phyloP scores from a whole-genome alignment of 2,797 vertebrate species.

The Merluccius polli region DNA sequence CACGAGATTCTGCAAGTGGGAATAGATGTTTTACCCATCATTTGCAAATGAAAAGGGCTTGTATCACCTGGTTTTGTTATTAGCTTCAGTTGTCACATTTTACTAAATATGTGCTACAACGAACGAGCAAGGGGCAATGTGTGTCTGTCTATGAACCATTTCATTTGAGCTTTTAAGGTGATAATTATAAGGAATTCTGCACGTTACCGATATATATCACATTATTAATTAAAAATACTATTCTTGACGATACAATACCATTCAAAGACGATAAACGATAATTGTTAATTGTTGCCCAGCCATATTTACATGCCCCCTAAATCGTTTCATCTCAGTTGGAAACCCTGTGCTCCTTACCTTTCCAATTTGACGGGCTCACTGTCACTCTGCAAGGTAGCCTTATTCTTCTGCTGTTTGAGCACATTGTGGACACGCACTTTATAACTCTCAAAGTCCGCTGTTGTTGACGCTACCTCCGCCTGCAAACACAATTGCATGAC shows the following conservation, averaged over 20 bases:
- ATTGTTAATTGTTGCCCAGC: too few species aligned
- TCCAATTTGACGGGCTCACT: constrained; percentile 81
- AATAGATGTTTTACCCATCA: too few species aligned
- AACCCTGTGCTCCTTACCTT: constrained; percentile 70
- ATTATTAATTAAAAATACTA: too few species aligned
- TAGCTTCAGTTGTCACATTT: not conserved
- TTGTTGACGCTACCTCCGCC: constrained; percentile 80
- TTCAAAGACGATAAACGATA: too few species aligned
- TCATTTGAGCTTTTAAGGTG: not conserved
- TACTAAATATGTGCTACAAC: not conserved
- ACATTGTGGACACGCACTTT: constrained; percentile 98
- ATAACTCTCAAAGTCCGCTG: constrained; percentile 91
- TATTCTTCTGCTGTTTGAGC: constrained; percentile 88
- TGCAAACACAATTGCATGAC: constrained; percentile 45
- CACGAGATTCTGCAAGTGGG: too few species aligned
- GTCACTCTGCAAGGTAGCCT: constrained; percentile 58
- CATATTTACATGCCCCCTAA: not conserved
- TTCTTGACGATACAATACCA: too few species aligned
- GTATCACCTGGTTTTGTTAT: not conserved
- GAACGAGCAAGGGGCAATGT: not conserved
- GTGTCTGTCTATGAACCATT: not conserved
- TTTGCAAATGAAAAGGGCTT: too few species aligned
- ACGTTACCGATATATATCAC: too few species aligned
- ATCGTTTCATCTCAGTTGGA: not conserved
- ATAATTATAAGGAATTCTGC: too few species aligned